Conservation (phyloP, 1,140 invertebrate genomes). For the Rhyacophila brunnea region DNA sequence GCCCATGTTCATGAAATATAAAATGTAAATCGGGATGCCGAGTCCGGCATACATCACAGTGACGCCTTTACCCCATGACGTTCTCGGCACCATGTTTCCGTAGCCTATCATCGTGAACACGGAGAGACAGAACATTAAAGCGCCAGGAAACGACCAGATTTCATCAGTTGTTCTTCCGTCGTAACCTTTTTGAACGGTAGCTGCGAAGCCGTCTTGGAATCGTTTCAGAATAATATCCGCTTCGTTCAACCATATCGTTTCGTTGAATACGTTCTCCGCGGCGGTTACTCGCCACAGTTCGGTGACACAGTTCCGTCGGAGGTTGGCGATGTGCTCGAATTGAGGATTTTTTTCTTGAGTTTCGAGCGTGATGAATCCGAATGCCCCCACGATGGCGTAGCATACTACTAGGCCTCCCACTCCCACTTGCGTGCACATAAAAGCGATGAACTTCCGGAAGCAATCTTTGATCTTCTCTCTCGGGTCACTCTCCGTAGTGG, state of each 20-base stretch:
- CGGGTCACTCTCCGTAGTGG: slow-evolving; percentile 65
- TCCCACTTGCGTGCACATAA: slow-evolving; percentile 93
- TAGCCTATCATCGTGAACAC: slow-evolving; percentile 94
- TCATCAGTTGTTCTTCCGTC: slow-evolving; percentile 69
- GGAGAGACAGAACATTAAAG: slow-evolving; percentile 83
- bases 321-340: slow-evolving; percentile 49
- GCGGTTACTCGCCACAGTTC: slow-evolving; percentile 74
- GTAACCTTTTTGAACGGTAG: slow-evolving; percentile 74
- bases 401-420: slow-evolving; percentile 91
- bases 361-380: slow-evolving; percentile 88
- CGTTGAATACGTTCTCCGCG: slow-evolving; percentile 73
- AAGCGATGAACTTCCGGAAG: slow-evolving; percentile 79
- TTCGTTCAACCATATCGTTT: slow-evolving; percentile 65
- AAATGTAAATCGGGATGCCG: slow-evolving; percentile 89
- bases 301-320: slow-evolving; percentile 57
- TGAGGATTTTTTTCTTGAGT: slow-evolving; percentile 63
- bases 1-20: slow-evolving; percentile 89
- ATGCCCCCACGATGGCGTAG: slow-evolving; percentile 92
- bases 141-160: slow-evolving; percentile 81
- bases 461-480: slow-evolving; percentile 76
- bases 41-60: slow-evolving; percentile 94
- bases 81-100: slow-evolving; percentile 90
- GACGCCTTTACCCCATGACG: slow-evolving; percentile 84
- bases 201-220: slow-evolving; percentile 72
- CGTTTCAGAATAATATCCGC: slow-evolving; percentile 65